Evolutionary conservation across 2,888 invertebrate species (phyloP), one percentile per base, ranked within the genome.

Genomic region (Perithous albicinctus): DNA sequence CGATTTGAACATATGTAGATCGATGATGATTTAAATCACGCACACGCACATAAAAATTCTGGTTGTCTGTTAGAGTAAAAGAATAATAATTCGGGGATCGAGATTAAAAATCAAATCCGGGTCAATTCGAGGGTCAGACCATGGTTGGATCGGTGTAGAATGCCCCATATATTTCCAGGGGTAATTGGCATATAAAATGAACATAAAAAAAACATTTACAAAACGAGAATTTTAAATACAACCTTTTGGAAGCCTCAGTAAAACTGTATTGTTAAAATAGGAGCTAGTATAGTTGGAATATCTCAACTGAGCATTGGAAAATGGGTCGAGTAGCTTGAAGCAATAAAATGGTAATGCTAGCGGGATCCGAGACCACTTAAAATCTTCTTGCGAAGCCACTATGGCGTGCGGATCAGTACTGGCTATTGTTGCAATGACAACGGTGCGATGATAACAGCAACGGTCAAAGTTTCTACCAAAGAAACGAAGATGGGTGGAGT

Each of bases 331-430:
- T 4, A n/a, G 61, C 8, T 46, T n/a, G 20, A 5, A 72, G 78
- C 67, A 70, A 84, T 85, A 85, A 85, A 84, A 83, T 82, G 56
- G 64, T 66, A 78, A 83, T 76, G 69, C 12, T 15, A 15, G 15
- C 59, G 10, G 51, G 72, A 80, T 72, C 67, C 75, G 72, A 77
- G 70, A 51, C 48, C 69, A 72, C n/a, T 15, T 48, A 64, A n/a
- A 74, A 29, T 32, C 35, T 35, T 51, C 26, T 76, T 35, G 59
- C 35, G 59, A 20, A 20, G 35, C 18, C 1, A 8, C 46, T 43
- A 18, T 12, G 59, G n/a, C n/a, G n/a, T 32, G 23, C 18, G 20
- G 8, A 48, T 10, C 15, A 15, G 18, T 29, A 15, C 8, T 2
- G 29, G 4, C 10, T 38, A 51, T 51, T n/a, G 54, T 56, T 56